Percentiles rank a stretch among this genome's conserved stretches.
phyloP scores from a whole-genome alignment of 2,113 vertebrate species.

The Onychostruthus taczanowskii region DNA sequence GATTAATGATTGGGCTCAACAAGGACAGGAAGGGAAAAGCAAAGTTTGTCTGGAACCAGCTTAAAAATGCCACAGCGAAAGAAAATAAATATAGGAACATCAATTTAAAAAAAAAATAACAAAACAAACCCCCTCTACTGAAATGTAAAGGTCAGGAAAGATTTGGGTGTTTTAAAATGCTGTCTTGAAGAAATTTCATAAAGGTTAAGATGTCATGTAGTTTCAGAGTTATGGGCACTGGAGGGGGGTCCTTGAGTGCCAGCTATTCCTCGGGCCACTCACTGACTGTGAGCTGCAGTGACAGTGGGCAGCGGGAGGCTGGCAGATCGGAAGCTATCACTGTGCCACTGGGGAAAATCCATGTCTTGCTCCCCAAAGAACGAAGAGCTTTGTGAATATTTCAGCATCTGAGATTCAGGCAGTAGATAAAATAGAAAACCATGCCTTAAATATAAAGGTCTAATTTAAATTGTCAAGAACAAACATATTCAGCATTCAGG shows the following conservation, averaged over 20 bases:
- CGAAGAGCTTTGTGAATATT: not conserved
- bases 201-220: constrained; percentile 87
- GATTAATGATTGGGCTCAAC: constrained; percentile 80
- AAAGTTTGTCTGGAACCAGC: constrained; percentile 74
- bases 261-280: constrained; percentile 71
- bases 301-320: constrained; percentile 82
- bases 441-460: not conserved
- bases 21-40: constrained; percentile 70
- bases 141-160: constrained; percentile 85
- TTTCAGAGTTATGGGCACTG: constrained; percentile 77
- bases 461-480: constrained; percentile 24
- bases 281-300: constrained; percentile 79
- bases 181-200: constrained; percentile 83
- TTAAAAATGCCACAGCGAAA: constrained; percentile 81
- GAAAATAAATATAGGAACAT: constrained; percentile 75
- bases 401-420: constrained; percentile 22
- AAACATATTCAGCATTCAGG: not conserved
- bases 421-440: constrained; percentile 21
- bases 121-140: constrained; percentile 67
- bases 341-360: constrained; percentile 66
- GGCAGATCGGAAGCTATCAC: constrained; percentile 69
- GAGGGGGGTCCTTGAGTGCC: constrained; percentile 73
- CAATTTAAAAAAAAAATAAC: constrained; percentile 74
- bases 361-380: constrained; percentile 35
- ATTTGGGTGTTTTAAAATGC: constrained; percentile 89